Evolutionary conservation across 2,113 vertebrate species (phyloP).

Genomic region (Rhea americana): DNA sequence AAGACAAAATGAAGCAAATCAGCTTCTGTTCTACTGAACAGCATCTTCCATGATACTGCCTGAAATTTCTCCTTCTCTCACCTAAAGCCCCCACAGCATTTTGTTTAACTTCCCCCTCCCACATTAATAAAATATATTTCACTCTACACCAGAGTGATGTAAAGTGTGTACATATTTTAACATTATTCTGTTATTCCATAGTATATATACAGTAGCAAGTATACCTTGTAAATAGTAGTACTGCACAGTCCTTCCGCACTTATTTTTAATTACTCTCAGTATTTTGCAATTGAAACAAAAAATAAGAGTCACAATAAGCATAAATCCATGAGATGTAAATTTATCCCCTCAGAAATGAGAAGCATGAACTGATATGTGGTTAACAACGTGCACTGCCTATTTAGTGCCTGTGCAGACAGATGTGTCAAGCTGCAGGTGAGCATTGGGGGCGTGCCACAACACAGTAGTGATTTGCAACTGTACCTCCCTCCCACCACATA

Average conservation of each 20-base stretch:
- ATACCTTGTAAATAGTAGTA: not conserved
- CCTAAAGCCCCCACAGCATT: not conserved
- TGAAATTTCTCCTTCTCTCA: not conserved
- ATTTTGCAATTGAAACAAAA: not conserved
- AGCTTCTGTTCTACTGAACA: conserved; percentile 5
- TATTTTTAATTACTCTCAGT: not conserved
- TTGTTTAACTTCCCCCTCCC: not conserved
- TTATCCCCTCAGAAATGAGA: not conserved
- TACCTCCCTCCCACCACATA: too few relatives aligned
- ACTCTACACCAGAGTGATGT: not conserved
- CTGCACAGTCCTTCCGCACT: not conserved
- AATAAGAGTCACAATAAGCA: not conserved
- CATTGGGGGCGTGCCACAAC: not conserved
- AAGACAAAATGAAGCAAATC: conserved; percentile 40
- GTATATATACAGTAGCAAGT: not conserved
- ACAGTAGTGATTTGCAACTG: not conserved
- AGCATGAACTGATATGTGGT: not conserved
- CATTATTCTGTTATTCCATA: not conserved
- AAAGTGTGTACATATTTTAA: not conserved
- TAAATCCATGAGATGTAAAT: not conserved
- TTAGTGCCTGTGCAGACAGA: not conserved
- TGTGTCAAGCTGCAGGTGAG: not conserved
- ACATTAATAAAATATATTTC: conserved; percentile 43
- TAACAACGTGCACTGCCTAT: not conserved
- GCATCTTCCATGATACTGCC: not conserved